Conservation (phyloP, 2,888 invertebrate genomes). For the Drosophila tanythrix region DNA sequence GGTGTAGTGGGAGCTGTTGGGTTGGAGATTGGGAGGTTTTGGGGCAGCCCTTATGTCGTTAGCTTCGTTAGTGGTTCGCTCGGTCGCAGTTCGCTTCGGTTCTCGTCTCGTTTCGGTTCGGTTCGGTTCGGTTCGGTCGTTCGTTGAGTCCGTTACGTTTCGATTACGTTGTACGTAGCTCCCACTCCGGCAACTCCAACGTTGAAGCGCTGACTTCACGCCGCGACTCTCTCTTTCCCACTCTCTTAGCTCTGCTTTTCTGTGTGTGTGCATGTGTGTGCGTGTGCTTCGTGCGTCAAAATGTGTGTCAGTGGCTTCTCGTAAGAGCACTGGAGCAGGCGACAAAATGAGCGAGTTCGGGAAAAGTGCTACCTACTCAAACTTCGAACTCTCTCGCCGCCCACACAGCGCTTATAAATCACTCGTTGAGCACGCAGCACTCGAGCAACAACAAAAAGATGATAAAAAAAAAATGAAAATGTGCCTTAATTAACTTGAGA, state of each 20-base stretch:
- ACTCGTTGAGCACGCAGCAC: conserved; percentile 76
- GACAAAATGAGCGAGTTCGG: conserved; percentile 11
- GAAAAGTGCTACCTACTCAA: conserved; percentile 22
- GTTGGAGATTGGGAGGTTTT: background rate
- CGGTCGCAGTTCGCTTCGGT: conserved; percentile 11
- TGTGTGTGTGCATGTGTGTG: conserved; percentile 25
- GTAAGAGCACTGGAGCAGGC: conserved; percentile 38
- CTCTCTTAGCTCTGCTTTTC: background rate
- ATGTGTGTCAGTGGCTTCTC: conserved; percentile 78
- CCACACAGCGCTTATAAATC: conserved; percentile 50
- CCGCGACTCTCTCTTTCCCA: conserved; percentile 16
- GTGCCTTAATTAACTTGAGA: conserved; percentile 52
- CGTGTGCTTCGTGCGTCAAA: conserved; percentile 51
- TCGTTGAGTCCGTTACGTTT: conserved; percentile 47
- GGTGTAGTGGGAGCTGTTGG: conserved; percentile 2
- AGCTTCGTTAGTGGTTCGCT: conserved; percentile 62
- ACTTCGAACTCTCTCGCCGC: conserved; percentile 13
- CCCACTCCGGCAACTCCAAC: conserved; percentile 43
- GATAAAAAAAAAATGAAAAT: conserved; percentile 23
- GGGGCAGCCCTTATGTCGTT: conserved; percentile 51
- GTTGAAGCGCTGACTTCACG: conserved; percentile 46
- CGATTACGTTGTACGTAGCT: conserved; percentile 51
- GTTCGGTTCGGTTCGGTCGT: conserved; percentile 18
- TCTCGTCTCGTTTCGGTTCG: conserved; percentile 18
- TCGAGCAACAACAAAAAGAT: conserved; percentile 34